These are phyloP conservation scores for Ceratosolen solmsi DNA, from an alignment of 1,140 invertebrate species.

Conservation along the genomic window DNA sequence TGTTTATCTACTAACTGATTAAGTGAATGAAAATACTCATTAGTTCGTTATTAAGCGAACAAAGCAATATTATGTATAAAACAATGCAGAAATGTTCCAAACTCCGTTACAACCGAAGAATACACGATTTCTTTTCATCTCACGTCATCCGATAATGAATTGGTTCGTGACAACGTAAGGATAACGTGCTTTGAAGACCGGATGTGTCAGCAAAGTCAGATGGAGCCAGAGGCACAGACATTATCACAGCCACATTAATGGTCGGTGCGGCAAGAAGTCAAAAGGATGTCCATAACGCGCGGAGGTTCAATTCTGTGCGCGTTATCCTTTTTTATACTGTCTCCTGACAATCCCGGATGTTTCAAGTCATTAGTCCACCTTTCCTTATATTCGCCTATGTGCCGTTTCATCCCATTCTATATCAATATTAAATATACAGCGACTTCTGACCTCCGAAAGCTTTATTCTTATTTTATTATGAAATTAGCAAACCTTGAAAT, in stretches of 20 bases:
- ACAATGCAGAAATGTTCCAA: too few species aligned
- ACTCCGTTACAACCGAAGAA: too few species aligned
- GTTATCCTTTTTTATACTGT: slow-evolving; percentile 6
- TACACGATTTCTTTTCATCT: not conserved
- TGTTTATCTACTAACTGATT: too few species aligned
- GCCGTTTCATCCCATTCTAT: too few species aligned
- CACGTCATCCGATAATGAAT: not conserved
- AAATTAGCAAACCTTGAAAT: too few species aligned
- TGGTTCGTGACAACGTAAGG: not conserved
- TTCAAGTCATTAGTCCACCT: slow-evolving; percentile 63
- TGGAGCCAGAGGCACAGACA: slow-evolving; percentile 63
- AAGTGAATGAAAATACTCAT: too few species aligned
- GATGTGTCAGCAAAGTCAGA: slow-evolving; percentile 47
- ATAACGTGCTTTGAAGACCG: not conserved
- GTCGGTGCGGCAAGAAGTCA: slow-evolving; percentile 17
- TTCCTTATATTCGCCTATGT: too few species aligned
- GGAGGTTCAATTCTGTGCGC: not conserved
- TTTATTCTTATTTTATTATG: too few species aligned
- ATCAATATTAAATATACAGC: too few species aligned
- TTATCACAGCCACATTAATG: slow-evolving; percentile 57
- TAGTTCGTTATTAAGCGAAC: too few species aligned
- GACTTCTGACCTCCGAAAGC: too few species aligned
- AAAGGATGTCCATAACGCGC: slow-evolving; percentile 5
- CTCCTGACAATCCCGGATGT: slow-evolving; percentile 65
- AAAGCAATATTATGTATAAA: too few species aligned